Conservation (phyloP, 2,797 vertebrate genomes). For the Gymnoscopelus microlampas region DNA sequence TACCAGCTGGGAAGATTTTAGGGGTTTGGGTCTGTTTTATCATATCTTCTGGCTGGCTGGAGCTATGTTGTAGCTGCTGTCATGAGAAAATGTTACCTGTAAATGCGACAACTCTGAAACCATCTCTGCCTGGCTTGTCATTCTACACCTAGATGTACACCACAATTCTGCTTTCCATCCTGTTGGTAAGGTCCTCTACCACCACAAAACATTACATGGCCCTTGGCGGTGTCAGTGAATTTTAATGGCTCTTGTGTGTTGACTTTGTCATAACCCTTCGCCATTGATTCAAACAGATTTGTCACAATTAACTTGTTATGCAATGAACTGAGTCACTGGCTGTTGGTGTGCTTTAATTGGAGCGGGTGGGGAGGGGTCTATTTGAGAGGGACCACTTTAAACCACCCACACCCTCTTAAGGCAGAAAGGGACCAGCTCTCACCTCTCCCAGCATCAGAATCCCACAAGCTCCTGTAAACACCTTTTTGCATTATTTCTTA, state of each 20-base stretch:
- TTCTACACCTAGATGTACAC: no score
- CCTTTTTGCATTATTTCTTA: neutral
- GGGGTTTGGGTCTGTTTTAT: no score
- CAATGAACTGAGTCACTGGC: neutral
- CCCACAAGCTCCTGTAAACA: neutral
- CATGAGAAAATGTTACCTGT: no score
- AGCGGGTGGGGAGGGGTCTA: no score
- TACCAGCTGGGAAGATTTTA: no score
- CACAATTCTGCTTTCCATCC: no score
- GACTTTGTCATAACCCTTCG: neutral
- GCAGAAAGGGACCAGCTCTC: constrained; percentile 13
- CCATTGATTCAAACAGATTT: neutral
- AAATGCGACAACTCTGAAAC: no score
- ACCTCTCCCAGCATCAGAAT: neutral
- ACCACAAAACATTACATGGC: no score
- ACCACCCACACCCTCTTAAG: constrained; percentile 21
- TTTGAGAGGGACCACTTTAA: constrained; percentile 21
- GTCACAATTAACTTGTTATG: neutral
- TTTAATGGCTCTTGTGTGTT: neutral
- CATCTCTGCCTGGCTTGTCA: no score
- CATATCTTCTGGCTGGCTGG: no score
- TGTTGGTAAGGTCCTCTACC: no score
- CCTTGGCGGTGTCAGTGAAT: neutral
- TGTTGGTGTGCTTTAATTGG: constrained; percentile 1
- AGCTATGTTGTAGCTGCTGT: no score